Conservation (phyloP, 2,888 invertebrate species). For the Acleris laterana region DNA sequence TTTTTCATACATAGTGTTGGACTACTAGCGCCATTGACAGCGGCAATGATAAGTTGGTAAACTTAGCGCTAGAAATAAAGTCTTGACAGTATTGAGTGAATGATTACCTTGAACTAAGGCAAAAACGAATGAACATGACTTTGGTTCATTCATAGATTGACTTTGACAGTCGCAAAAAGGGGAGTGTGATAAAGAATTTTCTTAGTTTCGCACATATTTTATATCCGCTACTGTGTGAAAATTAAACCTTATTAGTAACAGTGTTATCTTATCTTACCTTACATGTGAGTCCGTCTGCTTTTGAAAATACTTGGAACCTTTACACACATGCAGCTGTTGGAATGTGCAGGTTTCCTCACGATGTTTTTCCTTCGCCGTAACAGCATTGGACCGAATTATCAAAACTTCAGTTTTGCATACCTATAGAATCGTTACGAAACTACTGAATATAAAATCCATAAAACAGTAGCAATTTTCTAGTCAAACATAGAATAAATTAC, state of each 20-base stretch:
- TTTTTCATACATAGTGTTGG: conserved; percentile 2
- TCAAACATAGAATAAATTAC: conserved; percentile 14
- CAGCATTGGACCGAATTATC: too few relatives aligned
- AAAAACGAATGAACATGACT: conserved; percentile 29
- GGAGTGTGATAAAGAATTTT: not conserved
- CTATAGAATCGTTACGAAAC: not conserved
- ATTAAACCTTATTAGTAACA: not conserved
- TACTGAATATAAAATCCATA: not conserved
- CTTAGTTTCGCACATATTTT: not conserved
- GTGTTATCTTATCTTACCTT: too few relatives aligned
- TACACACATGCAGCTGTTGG: too few relatives aligned
- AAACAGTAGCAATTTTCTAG: not conserved
- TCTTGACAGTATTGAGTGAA: conserved; percentile 37
- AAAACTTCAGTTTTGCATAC: not conserved
- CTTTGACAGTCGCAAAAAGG: conserved; percentile 2
- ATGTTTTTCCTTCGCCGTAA: too few relatives aligned
- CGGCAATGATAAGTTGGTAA: conserved; percentile 20
- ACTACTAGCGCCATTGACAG: not conserved
- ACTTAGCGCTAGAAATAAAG: conserved; percentile 9
- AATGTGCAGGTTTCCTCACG: too few relatives aligned
- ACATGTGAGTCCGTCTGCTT: too few relatives aligned
- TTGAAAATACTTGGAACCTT: too few relatives aligned
- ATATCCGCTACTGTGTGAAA: not conserved
- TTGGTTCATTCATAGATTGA: conserved; percentile 23
- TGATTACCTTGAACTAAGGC: conserved; percentile 25